Conservation (phyloP, 2,797 vertebrate genomes). For the Psittacula derbiana region DNA sequence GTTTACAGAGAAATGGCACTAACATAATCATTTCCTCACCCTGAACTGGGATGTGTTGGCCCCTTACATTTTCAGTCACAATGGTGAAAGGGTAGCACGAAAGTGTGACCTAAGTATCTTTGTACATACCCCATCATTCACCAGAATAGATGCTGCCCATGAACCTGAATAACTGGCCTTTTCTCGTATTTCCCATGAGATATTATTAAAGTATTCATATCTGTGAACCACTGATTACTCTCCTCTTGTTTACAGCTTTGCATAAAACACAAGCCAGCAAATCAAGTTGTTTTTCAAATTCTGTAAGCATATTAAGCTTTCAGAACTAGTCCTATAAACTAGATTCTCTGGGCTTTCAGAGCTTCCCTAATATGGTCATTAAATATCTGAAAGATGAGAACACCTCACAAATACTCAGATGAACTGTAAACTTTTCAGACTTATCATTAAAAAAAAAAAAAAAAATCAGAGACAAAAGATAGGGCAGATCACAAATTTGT, state of each 20-base stretch:
- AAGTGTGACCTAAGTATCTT: not conserved
- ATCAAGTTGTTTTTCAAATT: slow-evolving; percentile 11
- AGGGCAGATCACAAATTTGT: not conserved
- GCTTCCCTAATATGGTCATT: slow-evolving; percentile 59
- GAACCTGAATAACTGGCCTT: not conserved
- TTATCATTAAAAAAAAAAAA: not conserved
- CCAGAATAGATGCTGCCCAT: not conserved
- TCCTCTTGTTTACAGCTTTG: not conserved
- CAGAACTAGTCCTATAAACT: slow-evolving; percentile 16
- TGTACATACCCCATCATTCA: not conserved
- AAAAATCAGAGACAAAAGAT: not conserved
- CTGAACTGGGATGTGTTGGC: not conserved
- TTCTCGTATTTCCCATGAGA: not conserved
- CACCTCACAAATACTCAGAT: slow-evolving; percentile 21
- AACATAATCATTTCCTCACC: not conserved
- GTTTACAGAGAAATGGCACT: not conserved
- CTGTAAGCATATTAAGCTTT: not conserved
- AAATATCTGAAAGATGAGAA: slow-evolving; percentile 56
- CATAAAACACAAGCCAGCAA: not conserved
- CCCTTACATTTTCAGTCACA: not conserved
- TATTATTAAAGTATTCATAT: not conserved
- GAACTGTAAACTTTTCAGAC: slow-evolving; percentile 30
- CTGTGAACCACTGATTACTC: not conserved
- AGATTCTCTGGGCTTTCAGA: slow-evolving; percentile 1
- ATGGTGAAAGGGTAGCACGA: not conserved